phyloP scores from a whole-genome alignment of 2,113 vertebrate species.

The Nesogale talazaci region DNA sequence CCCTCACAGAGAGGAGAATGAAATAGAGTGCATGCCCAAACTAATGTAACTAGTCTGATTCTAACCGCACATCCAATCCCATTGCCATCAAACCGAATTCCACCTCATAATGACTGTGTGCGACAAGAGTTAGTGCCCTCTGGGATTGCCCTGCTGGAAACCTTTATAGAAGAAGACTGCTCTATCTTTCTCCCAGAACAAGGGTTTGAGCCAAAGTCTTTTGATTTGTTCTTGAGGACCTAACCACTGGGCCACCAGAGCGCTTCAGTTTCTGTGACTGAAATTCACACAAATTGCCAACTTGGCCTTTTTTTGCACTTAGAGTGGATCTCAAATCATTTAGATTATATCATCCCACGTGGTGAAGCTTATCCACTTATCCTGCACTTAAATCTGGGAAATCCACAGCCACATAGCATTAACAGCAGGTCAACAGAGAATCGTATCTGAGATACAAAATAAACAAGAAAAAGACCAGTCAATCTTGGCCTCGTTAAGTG shows the following conservation, averaged over 20 bases:
- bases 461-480: constrained; percentile 72
- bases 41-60: constrained; percentile 11
- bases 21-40: background rate
- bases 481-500: constrained; percentile 76
- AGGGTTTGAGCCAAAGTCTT: background rate
- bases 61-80: background rate
- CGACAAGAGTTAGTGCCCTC: background rate
- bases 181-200: no score
- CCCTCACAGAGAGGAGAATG: background rate
- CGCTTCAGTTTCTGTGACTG: background rate
- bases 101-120: background rate
- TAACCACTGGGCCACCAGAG: background rate
- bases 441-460: constrained; percentile 81
- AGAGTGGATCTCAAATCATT: constrained; percentile 54
- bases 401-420: constrained; percentile 77
- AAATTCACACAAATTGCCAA: constrained; percentile 61
- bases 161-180: background rate
- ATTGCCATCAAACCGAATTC: background rate
- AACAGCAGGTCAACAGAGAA: constrained; percentile 79
- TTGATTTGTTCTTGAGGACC: no score
- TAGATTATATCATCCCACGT: constrained; percentile 75
- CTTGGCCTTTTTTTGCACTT: background rate
- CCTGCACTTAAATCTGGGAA: constrained; percentile 75
- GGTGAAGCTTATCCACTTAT: constrained; percentile 81
- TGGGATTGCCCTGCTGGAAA: background rate